Evolutionary conservation across 2,113 vertebrate genomes (phyloP).

Genomic region (Lates calcarifer): DNA sequence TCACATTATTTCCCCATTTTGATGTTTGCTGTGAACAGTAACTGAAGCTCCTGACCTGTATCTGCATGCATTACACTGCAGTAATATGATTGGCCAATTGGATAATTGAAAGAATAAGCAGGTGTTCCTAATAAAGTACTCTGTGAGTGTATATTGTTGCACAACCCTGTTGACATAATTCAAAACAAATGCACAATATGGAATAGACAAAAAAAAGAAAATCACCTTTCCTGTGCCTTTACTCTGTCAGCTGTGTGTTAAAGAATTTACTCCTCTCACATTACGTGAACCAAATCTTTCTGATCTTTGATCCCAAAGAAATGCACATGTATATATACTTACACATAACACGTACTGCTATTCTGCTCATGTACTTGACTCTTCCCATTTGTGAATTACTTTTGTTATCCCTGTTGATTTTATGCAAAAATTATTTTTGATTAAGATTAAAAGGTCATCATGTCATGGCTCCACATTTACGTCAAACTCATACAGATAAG

Average conservation of each 20-base stretch:
- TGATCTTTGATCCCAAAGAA: slow-evolving; percentile 48
- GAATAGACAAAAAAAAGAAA: slow-evolving; percentile 30
- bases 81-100: too few relatives aligned
- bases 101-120: too few relatives aligned
- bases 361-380: slow-evolving; percentile 60
- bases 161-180: slow-evolving; percentile 44
- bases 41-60: too few relatives aligned
- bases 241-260: slow-evolving; percentile 17
- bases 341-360: slow-evolving; percentile 49
- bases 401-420: slow-evolving; percentile 17
- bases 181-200: slow-evolving; percentile 38
- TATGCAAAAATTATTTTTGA: slow-evolving; percentile 2
- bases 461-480: slow-evolving; percentile 13
- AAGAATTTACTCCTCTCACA: slow-evolving; percentile 19
- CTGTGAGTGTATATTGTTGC: slow-evolving; percentile 40
- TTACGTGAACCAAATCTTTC: slow-evolving; percentile 33
- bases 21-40: too few relatives aligned
- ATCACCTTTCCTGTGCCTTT: slow-evolving; percentile 8
- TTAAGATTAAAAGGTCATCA: background rate
- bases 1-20: too few relatives aligned
- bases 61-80: too few relatives aligned
- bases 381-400: slow-evolving; percentile 38
- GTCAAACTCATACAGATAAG: slow-evolving; percentile 14
- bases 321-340: slow-evolving; percentile 74
- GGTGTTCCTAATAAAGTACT: too few relatives aligned